phyloP scores from a whole-genome alignment of 1,140 invertebrate genomes.

The Pemphigus obesinymphae region DNA sequence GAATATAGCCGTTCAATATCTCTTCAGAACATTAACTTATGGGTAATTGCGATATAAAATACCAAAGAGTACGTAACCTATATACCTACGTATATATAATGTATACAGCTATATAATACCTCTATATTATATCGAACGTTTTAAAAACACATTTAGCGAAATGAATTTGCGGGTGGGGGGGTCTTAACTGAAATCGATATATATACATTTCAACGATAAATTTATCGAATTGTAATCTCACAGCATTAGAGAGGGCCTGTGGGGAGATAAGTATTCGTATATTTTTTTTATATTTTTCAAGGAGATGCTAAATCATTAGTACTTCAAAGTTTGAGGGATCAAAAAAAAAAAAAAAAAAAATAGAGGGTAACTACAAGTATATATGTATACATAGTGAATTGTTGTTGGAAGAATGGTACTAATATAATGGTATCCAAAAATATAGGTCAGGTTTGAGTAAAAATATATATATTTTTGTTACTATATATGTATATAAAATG shows the following conservation, averaged over 20 bases:
- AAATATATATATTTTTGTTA: not conserved
- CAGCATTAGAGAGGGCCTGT: not conserved
- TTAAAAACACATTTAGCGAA: not conserved
- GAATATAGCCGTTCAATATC: too few relatives aligned
- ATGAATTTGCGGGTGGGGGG: not conserved
- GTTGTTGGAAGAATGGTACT: not conserved
- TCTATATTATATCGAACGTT: too few relatives aligned
- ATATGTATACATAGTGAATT: not conserved
- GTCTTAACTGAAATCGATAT: slow-evolving; percentile 5
- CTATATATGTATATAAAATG: too few relatives aligned
- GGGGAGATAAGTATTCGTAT: not conserved
- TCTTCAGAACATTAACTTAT: too few relatives aligned
- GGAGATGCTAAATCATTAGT: slow-evolving; percentile 14
- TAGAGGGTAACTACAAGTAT: not conserved
- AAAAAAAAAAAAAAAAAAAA: too few relatives aligned
- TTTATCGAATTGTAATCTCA: not conserved
- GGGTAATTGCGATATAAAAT: too few relatives aligned
- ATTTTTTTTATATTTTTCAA: not conserved
- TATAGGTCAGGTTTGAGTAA: not conserved
- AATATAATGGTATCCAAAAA: not conserved
- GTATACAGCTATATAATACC: too few relatives aligned
- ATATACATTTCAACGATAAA: slow-evolving; percentile 6
- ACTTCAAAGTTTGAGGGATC: slow-evolving; percentile 13
- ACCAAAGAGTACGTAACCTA: too few relatives aligned
- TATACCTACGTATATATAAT: too few relatives aligned